A percentile compares a stretch with the other conserved stretches of the same genome.
These are phyloP conservation scores for Plotosus lineatus DNA, from an alignment of 2,113 vertebrate genomes.

Conservation along the genomic window DNA sequence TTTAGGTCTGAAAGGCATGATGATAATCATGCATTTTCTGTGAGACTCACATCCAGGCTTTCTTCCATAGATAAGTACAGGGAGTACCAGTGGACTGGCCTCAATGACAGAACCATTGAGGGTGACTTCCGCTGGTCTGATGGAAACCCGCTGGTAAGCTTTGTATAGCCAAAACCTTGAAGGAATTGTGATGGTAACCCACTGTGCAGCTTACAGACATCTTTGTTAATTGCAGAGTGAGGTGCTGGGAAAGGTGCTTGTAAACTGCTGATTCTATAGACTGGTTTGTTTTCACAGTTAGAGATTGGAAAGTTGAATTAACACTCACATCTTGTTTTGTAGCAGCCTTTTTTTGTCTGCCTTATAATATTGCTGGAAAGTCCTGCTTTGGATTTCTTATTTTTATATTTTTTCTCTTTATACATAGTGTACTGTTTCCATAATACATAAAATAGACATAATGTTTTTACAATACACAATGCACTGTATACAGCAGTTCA, in stretches of 20 bases:
- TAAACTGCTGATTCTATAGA: background rate
- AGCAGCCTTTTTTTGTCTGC: background rate
- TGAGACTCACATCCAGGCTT: conserved; percentile 11
- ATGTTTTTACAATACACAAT: conserved; percentile 18
- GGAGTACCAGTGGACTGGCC: conserved; percentile 93
- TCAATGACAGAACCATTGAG: conserved; percentile 91
- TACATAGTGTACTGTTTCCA: conserved; percentile 1
- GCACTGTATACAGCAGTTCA: background rate
- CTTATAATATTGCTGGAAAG: background rate
- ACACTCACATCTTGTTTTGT: background rate
- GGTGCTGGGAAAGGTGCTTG: conserved; percentile 12
- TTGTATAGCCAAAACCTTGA: background rate
- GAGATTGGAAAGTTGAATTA: conserved; percentile 1
- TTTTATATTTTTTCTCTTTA: background rate
- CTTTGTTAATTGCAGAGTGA: conserved; percentile 12
- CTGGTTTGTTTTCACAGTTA: background rate
- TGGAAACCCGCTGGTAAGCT: conserved; percentile 85
- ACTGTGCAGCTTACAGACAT: background rate
- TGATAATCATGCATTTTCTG: conserved; percentile 53
- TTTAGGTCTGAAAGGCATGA: conserved; percentile 50
- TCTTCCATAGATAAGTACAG: conserved; percentile 76
- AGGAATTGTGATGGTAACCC: background rate
- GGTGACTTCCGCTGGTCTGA: conserved; percentile 96
- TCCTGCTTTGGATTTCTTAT: background rate
- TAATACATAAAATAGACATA: background rate